Evolutionary conservation across 2,113 vertebrate genomes (phyloP).

Genomic region (Notiomystis cincta): DNA sequence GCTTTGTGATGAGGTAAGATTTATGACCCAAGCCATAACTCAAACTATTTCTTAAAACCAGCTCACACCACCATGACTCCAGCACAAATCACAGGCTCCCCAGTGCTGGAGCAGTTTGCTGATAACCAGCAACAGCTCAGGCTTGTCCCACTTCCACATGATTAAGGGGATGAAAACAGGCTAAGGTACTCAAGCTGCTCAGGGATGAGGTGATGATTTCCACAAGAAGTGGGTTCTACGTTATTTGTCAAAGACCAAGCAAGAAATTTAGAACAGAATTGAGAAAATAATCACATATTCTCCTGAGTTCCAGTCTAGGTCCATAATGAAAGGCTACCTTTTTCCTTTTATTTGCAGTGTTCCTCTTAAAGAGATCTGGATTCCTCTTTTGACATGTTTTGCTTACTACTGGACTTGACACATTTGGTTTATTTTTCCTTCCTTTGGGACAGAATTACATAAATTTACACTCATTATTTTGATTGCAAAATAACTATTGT

Average conservation of each 20-base stretch:
- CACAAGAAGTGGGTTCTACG: not conserved
- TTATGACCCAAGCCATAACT: not conserved
- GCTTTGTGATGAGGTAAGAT: not conserved
- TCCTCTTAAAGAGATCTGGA: not conserved
- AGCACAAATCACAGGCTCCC: not conserved
- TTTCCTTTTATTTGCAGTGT: not conserved
- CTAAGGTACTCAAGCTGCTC: not conserved
- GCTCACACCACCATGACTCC: not conserved
- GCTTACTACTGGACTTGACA: not conserved
- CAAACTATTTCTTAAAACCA: not conserved
- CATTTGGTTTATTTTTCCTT: not conserved
- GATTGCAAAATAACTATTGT: not conserved
- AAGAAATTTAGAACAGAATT: not conserved
- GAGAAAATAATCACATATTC: not conserved
- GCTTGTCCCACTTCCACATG: accelerated
- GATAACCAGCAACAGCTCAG: not conserved
- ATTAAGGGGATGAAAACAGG: not conserved
- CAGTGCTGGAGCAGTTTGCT: not conserved
- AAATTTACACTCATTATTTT: not conserved
- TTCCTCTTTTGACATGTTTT: not conserved
- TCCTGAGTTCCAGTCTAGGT: not conserved
- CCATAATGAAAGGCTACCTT: not conserved
- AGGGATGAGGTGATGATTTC: not conserved
- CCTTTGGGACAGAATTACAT: not conserved
- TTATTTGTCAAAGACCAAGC: not conserved